These are phyloP conservation scores for Thunnus albacares DNA, from an alignment of 2,797 vertebrate species.

Conservation along the genomic window DNA sequence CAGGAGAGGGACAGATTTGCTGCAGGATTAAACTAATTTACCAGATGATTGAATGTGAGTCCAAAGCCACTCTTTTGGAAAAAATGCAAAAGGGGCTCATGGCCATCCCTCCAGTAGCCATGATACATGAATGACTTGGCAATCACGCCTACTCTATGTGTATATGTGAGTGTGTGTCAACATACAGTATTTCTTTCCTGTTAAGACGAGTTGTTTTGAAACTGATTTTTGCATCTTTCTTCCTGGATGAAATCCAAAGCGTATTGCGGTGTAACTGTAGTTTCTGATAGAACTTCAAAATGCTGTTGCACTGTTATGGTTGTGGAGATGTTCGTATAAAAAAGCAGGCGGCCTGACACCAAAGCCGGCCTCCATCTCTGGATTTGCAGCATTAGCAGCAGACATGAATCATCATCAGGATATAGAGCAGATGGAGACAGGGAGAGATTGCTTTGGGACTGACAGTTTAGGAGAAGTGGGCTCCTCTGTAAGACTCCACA, in stretches of 20 bases:
- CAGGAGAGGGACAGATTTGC: conserved; percentile 84
- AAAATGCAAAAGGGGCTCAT: conserved; percentile 75
- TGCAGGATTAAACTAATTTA: conserved; percentile 88
- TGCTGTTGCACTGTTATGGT: conserved; percentile 35
- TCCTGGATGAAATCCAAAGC: background rate
- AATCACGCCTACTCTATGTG: conserved; percentile 48
- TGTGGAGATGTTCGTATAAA: conserved; percentile 58
- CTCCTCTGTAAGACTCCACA: conserved; percentile 36
- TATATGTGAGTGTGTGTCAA: conserved; percentile 22
- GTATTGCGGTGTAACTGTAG: background rate
- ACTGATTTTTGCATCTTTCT: conserved; percentile 19
- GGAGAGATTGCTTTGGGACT: conserved; percentile 66
- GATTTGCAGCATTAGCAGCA: conserved; percentile 77
- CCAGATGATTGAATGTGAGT: conserved; percentile 86
- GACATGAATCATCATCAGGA: conserved; percentile 76
- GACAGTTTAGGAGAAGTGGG: conserved; percentile 62
- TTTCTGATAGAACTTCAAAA: conserved; percentile 35
- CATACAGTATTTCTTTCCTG: conserved; percentile 3
- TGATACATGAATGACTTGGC: conserved; percentile 74
- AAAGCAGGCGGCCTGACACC: conserved; percentile 63
- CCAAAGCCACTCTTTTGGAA: conserved; percentile 84
- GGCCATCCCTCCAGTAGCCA: conserved; percentile 62
- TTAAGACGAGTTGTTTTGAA: conserved; percentile 12
- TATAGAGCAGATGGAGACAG: conserved; percentile 72
- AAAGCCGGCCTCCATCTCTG: conserved; percentile 72